Evolutionary conservation across 2,888 invertebrate species (phyloP).

Genomic region (Notodromas monacha): DNA sequence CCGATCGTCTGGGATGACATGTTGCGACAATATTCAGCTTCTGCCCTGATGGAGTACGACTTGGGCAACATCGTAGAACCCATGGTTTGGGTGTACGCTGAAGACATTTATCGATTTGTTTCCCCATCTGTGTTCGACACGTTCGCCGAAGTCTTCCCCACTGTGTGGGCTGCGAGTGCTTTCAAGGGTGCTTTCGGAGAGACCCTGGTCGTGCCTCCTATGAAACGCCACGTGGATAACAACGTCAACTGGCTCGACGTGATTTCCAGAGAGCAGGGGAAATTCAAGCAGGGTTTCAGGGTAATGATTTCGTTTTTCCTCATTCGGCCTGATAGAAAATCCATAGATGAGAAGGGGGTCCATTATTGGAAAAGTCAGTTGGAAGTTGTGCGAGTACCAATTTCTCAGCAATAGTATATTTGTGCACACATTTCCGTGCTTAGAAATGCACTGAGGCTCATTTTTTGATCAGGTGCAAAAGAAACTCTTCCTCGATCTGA

Average conservation of each 20-base stretch:
- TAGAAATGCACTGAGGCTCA: too few relatives aligned
- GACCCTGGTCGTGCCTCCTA: conserved; percentile 28
- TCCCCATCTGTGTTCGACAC: conserved; percentile 26
- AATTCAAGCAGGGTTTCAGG: too few relatives aligned
- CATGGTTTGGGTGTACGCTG: conserved; percentile 48
- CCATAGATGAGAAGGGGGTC: too few relatives aligned
- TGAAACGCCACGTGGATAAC: conserved; percentile 31
- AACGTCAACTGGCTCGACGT: conserved; percentile 31
- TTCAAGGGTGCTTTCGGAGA: conserved; percentile 43
- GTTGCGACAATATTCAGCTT: conserved; percentile 28
- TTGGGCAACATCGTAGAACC: conserved; percentile 34
- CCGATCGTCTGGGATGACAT: conserved; percentile 51
- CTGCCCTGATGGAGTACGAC: conserved; percentile 25
- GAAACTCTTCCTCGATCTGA: too few relatives aligned
- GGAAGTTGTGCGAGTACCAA: too few relatives aligned
- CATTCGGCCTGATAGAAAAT: too few relatives aligned
- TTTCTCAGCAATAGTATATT: too few relatives aligned
- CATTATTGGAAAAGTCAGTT: too few relatives aligned
- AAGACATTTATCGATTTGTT: conserved; percentile 17
- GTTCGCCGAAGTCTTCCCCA: conserved; percentile 28
- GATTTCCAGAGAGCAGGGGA: conserved; percentile 11
- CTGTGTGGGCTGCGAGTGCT: conserved; percentile 36
- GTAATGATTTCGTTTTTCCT: too few relatives aligned
- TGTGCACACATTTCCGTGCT: too few relatives aligned
- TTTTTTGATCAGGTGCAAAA: too few relatives aligned